Conservation (phyloP, 92 coral and sea anemone genomes). For the Phenganax subtilis region DNA sequence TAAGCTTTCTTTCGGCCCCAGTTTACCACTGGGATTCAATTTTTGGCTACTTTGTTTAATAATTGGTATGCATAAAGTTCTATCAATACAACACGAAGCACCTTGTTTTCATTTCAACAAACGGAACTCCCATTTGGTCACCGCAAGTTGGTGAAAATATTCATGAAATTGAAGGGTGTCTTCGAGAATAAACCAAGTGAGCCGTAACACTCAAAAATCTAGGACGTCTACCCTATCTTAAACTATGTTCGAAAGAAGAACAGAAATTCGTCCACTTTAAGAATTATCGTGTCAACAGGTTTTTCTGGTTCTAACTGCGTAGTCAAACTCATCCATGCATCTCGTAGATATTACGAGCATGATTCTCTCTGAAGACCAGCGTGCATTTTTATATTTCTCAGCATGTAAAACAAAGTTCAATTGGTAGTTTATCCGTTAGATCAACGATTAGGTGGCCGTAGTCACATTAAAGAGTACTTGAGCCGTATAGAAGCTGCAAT, state of each 20-base stretch:
- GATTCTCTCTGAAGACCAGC: constrained; percentile 30
- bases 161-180: no score
- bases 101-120: no score
- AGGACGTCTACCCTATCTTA: constrained; percentile 38
- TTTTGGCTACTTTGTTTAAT: no score
- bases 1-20: no score
- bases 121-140: no score
- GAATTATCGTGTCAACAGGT: constrained; percentile 35
- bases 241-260: constrained; percentile 23
- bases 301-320: constrained; percentile 36
- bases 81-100: no score
- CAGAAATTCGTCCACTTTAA: constrained; percentile 26
- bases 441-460: neutral
- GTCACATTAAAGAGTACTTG: neutral
- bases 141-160: no score
- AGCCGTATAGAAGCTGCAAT: neutral
- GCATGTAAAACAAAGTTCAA: constrained; percentile 43
- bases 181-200: no score
- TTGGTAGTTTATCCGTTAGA: constrained; percentile 23
- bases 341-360: neutral
- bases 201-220: constrained; percentile 13
- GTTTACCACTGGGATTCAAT: no score
- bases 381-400: constrained; percentile 26
- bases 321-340: constrained; percentile 38
- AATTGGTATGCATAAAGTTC: no score